These are phyloP conservation scores for Umimayanthus kanabou DNA, from an alignment of 92 coral and sea anemone genomes.

Conservation along the genomic window DNA sequence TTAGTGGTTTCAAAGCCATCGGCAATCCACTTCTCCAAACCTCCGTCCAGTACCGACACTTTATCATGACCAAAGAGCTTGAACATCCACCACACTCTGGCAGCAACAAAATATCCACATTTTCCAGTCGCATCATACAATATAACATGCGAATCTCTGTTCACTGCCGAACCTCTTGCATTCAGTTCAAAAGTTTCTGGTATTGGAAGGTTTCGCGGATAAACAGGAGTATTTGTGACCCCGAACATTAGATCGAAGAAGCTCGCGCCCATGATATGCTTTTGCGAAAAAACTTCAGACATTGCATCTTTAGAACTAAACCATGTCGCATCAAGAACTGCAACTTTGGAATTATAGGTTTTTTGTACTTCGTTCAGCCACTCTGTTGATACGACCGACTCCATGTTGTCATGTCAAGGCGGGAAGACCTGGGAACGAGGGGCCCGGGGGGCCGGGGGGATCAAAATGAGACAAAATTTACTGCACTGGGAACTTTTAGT, in stretches of 20 bases:
- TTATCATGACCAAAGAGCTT: slow-evolving; percentile 81
- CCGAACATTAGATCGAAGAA: slow-evolving; percentile 65
- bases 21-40: slow-evolving; percentile 75
- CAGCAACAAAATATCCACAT: slow-evolving; percentile 70
- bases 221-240: slow-evolving; percentile 48
- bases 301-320: slow-evolving; percentile 65
- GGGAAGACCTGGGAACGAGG: too few species aligned
- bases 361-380: slow-evolving; percentile 63
- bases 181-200: slow-evolving; percentile 58
- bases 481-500: too few species aligned
- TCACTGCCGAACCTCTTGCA: slow-evolving; percentile 76
- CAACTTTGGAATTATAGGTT: slow-evolving; percentile 30
- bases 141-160: slow-evolving; percentile 61
- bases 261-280: slow-evolving; percentile 65
- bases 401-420: not conserved
- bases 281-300: slow-evolving; percentile 53
- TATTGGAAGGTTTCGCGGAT: slow-evolving; percentile 73
- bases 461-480: too few species aligned
- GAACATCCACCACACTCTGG: slow-evolving; percentile 82
- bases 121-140: slow-evolving; percentile 69
- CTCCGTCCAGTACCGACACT: slow-evolving; percentile 85
- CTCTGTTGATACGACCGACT: slow-evolving; percentile 60
- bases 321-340: slow-evolving; percentile 76
- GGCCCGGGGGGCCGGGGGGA: too few species aligned
- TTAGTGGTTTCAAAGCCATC: slow-evolving; percentile 75